Conservation (phyloP, 2,113 vertebrate genomes). For the Poeciliopsis prolifica region DNA sequence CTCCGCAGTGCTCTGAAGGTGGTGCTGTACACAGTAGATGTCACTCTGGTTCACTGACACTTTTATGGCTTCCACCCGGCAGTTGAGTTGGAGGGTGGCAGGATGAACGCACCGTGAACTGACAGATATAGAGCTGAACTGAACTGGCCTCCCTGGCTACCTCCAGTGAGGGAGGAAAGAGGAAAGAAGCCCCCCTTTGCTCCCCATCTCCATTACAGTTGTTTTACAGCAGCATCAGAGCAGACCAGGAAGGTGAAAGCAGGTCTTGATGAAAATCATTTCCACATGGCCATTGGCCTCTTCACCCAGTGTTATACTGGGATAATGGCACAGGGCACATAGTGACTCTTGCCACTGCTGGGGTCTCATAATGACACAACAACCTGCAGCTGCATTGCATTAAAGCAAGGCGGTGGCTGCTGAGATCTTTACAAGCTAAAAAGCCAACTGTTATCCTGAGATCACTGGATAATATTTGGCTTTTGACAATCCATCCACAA, state of each 20-base stretch:
- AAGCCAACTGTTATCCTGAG: neutral
- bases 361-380: constrained; percentile 4
- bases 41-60: constrained; percentile 62
- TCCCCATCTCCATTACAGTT: neutral
- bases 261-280: constrained; percentile 68
- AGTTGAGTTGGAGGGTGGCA: constrained; percentile 69
- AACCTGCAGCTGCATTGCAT: neutral
- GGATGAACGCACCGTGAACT: constrained; percentile 70
- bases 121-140: constrained; percentile 57
- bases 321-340: neutral
- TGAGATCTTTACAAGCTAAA: neutral
- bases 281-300: constrained; percentile 54
- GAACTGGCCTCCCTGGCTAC: constrained; percentile 55
- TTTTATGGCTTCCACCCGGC: constrained; percentile 67
- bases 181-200: constrained; percentile 15
- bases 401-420: neutral
- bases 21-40: constrained; percentile 55
- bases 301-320: constrained; percentile 13
- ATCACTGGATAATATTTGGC: neutral
- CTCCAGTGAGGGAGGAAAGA: constrained; percentile 60
- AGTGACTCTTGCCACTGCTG: constrained; percentile 15
- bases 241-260: constrained; percentile 66
- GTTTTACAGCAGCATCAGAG: constrained; percentile 45
- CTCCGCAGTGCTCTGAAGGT: constrained; percentile 42
- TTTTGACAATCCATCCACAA: neutral